Evolutionary conservation across 1,140 invertebrate genomes (phyloP).

Genomic region (Cherax destructor): DNA sequence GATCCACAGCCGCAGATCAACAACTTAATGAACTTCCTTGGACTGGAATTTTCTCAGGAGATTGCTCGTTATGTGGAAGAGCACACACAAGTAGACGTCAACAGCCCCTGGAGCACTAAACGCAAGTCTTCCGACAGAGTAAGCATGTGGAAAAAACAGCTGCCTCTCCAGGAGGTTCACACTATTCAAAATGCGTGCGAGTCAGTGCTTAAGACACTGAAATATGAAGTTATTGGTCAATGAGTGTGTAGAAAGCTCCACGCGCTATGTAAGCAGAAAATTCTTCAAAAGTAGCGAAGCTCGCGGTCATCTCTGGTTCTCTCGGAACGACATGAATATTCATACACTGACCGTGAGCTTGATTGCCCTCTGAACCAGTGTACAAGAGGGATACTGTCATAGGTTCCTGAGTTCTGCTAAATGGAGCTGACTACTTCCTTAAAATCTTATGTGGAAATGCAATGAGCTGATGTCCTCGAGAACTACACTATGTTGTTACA

Average conservation of each 20-base stretch:
- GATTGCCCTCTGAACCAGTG: slow-evolving; percentile 11
- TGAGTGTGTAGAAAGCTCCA: slow-evolving; percentile 5
- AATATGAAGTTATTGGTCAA: slow-evolving; percentile 67
- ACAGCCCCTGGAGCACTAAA: slow-evolving; percentile 72
- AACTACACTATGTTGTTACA: neutral
- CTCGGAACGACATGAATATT: neutral
- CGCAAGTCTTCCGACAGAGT: slow-evolving; percentile 72
- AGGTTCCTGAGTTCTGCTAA: neutral
- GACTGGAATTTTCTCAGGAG: slow-evolving; percentile 69
- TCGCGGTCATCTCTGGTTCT: neutral
- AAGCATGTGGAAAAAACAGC: slow-evolving; percentile 72
- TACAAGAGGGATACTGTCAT: neutral
- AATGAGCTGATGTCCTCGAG: neutral
- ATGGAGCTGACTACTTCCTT: neutral
- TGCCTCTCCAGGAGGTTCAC: slow-evolving; percentile 68
- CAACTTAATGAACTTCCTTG: slow-evolving; percentile 73
- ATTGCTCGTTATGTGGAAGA: slow-evolving; percentile 63
- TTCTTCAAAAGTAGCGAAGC: neutral
- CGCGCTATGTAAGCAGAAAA: neutral
- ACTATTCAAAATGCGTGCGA: slow-evolving; percentile 71
- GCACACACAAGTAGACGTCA: slow-evolving; percentile 68
- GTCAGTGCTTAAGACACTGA: slow-evolving; percentile 69
- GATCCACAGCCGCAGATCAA: slow-evolving; percentile 71
- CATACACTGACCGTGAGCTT: neutral
- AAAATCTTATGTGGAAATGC: neutral